phyloP scores from a whole-genome alignment of 2,888 invertebrate species.

The Labia minor region DNA sequence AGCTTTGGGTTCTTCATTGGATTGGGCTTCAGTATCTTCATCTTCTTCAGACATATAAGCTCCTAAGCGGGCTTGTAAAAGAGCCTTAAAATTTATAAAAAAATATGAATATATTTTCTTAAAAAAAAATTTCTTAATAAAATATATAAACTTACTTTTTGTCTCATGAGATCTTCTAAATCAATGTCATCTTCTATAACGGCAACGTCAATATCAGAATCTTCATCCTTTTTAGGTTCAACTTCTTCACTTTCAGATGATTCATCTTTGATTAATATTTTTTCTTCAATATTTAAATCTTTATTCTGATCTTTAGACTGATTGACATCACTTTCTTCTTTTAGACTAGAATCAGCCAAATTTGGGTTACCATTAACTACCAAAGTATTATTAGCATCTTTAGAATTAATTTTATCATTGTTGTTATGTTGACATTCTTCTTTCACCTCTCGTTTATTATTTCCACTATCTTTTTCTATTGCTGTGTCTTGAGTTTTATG shows the following conservation, averaged over 20 bases:
- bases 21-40: slow-evolving; percentile 25
- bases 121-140: no score
- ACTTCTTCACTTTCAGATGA: slow-evolving; percentile 25
- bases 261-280: slow-evolving; percentile 17
- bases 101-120: neutral
- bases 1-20: slow-evolving; percentile 16
- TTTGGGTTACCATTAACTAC: slow-evolving; percentile 16
- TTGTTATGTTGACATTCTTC: slow-evolving; percentile 25
- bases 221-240: slow-evolving; percentile 37
- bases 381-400: neutral
- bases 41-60: slow-evolving; percentile 52
- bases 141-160: slow-evolving; percentile 50
- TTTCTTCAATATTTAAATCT: neutral
- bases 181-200: slow-evolving; percentile 77
- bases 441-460: slow-evolving; percentile 36
- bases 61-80: slow-evolving; percentile 62
- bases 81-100: slow-evolving; percentile 34
- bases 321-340: slow-evolving; percentile 17
- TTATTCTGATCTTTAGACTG: neutral
- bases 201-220: slow-evolving; percentile 56
- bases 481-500: slow-evolving; percentile 25
- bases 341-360: neutral
- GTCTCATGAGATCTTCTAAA: slow-evolving; percentile 78
- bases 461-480: slow-evolving; percentile 20
- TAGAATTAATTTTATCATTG: slow-evolving; percentile 20